Percentiles rank a stretch among this genome's conserved stretches.
Evolutionary conservation across 2,113 vertebrate species (phyloP).

Genomic region (Himantopus leucocephalus): DNA sequence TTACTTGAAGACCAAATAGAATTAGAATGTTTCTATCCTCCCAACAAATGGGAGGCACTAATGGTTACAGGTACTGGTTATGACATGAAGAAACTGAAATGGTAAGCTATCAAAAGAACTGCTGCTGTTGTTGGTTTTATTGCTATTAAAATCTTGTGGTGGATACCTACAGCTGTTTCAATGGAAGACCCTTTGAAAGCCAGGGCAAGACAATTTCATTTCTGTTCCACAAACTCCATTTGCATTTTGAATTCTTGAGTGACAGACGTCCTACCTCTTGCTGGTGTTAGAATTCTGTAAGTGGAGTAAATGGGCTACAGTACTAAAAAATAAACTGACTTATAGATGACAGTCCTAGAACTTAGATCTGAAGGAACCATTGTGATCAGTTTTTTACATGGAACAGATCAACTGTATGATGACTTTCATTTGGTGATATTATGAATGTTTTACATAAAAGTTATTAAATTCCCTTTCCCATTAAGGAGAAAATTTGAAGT

Average conservation of each 20-base stretch:
- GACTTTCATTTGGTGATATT: background rate
- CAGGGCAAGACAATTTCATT: background rate
- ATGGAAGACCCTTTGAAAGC: background rate
- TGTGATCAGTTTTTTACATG: background rate
- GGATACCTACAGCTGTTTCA: background rate
- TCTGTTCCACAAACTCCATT: background rate
- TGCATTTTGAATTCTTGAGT: background rate
- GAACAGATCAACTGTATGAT: background rate
- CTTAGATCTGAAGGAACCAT: background rate
- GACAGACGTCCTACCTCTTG: background rate
- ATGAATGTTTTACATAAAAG: background rate
- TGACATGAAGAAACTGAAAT: background rate
- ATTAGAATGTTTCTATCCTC: background rate
- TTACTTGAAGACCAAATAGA: background rate
- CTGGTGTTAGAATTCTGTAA: background rate
- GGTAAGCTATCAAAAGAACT: background rate
- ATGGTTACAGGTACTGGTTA: background rate
- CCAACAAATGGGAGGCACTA: background rate
- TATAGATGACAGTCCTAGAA: background rate
- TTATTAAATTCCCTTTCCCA: background rate
- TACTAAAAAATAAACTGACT: background rate
- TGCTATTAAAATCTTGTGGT: background rate
- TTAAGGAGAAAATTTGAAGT: background rate
- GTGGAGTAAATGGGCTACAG: background rate
- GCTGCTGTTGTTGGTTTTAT: background rate